A percentile compares a stretch with the other conserved stretches of the same genome.
phyloP scores from a whole-genome alignment of 2,888 invertebrate species.

The Drosophila suboccidentalis region DNA sequence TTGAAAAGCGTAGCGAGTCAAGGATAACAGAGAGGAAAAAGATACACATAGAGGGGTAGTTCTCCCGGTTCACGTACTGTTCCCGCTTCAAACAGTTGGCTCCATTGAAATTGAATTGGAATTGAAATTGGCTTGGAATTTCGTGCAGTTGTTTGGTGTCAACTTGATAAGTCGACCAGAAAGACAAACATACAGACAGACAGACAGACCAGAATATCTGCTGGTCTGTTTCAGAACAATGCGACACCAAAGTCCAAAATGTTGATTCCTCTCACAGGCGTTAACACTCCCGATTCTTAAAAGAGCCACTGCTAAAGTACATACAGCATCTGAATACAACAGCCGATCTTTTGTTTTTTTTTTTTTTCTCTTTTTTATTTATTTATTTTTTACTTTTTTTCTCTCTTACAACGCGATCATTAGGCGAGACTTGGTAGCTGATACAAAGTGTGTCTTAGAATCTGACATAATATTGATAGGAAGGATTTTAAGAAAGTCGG shows the following conservation, averaged over 20 bases:
- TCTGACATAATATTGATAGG: too few relatives aligned
- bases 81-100: conserved; percentile 23
- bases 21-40: not conserved
- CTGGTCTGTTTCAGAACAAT: conserved; percentile 61
- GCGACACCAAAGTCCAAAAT: conserved; percentile 42
- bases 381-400: not conserved
- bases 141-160: conserved; percentile 84
- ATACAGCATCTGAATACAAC: conserved; percentile 14
- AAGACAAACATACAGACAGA: conserved; percentile 21
- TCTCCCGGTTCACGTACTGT: conserved; percentile 32
- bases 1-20: not conserved
- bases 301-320: not conserved
- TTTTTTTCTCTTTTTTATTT: not conserved
- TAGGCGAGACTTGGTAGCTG: not conserved
- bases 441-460: too few relatives aligned
- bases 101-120: conserved; percentile 63
- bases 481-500: too few relatives aligned
- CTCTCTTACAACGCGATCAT: conserved; percentile 12
- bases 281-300: conserved; percentile 40
- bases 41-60: not conserved
- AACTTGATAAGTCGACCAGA: conserved; percentile 82
- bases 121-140: conserved; percentile 83
- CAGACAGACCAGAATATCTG: conserved; percentile 14
- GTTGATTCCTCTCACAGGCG: conserved; percentile 44
- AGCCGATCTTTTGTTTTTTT: conserved; percentile 1